phyloP scores from a whole-genome alignment of 2,797 vertebrate genomes.

The Lophius americanus region DNA sequence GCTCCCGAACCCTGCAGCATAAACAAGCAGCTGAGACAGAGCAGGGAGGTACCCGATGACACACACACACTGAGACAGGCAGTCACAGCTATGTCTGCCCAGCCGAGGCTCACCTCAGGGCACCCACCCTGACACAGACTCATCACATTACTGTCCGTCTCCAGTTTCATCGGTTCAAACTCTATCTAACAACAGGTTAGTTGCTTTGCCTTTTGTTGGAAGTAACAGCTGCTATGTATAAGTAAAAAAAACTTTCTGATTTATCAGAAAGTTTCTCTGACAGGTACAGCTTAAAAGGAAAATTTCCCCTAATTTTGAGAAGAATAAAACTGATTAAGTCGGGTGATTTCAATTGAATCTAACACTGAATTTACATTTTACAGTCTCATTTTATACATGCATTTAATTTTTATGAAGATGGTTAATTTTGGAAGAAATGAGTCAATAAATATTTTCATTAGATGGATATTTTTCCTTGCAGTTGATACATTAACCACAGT shows the following conservation, averaged over 20 bases:
- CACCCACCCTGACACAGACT: conserved; percentile 65
- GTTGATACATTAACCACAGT: conserved; percentile 15
- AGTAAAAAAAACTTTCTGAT: conserved; percentile 54
- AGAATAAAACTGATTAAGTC: neutral
- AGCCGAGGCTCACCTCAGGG: conserved; percentile 70
- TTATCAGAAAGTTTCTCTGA: conserved; percentile 22
- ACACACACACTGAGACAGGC: conserved; percentile 42
- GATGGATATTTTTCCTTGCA: conserved; percentile 3
- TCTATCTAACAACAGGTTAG: conserved; percentile 68
- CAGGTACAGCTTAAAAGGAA: conserved; percentile 6
- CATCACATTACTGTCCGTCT: conserved; percentile 78
- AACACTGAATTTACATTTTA: conserved; percentile 1
- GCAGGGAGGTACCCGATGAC: conserved; percentile 44
- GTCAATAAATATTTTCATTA: conserved; percentile 15
- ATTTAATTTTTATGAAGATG: conserved; percentile 1
- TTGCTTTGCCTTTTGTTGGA: conserved; percentile 49
- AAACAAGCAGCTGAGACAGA: conserved; percentile 78
- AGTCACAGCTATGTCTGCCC: conserved; percentile 66
- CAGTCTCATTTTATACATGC: neutral
- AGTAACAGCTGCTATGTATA: conserved; percentile 40
- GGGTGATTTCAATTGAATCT: neutral
- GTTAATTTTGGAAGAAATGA: conserved; percentile 11
- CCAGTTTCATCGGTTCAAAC: conserved; percentile 71
- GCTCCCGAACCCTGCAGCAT: conserved; percentile 73
- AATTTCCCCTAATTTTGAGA: neutral